Percentiles rank a stretch among this genome's conserved stretches.
Conservation (phyloP, 2,113 vertebrate species). For the Limnothrissa miodon region DNA sequence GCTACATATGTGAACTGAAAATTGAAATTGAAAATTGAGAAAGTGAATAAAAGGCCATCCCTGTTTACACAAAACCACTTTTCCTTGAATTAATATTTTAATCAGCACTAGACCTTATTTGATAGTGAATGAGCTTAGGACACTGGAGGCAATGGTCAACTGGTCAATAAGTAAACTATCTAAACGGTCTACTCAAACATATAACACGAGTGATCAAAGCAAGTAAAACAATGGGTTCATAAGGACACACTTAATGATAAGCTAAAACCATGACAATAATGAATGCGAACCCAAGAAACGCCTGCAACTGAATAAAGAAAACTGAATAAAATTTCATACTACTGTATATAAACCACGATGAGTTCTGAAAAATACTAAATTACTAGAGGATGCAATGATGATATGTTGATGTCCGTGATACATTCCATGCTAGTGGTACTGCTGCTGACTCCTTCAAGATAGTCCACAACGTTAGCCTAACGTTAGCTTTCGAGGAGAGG, state of each 20-base stretch:
- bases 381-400: neutral
- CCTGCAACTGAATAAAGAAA: neutral
- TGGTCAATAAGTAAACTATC: neutral
- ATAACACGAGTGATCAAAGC: neutral
- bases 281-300: neutral
- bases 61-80: too few species aligned
- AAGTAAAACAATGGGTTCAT: conserved; percentile 6
- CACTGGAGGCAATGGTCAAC: neutral
- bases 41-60: too few species aligned
- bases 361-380: neutral
- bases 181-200: neutral
- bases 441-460: neutral
- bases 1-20: too few species aligned
- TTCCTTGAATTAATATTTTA: too few species aligned
- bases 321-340: neutral
- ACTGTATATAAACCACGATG: neutral
- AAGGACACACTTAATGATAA: conserved; percentile 7
- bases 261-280: neutral
- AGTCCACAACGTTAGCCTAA: neutral
- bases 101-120: too few species aligned
- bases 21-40: too few species aligned
- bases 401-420: conserved; percentile 11
- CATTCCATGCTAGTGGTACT: conserved; percentile 9
- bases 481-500: conserved; percentile 11
- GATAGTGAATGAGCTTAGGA: neutral